Percentiles rank a stretch among this genome's conserved stretches.
Conservation (phyloP, 2,888 invertebrate genomes). For the Stenichneumon culpator region DNA sequence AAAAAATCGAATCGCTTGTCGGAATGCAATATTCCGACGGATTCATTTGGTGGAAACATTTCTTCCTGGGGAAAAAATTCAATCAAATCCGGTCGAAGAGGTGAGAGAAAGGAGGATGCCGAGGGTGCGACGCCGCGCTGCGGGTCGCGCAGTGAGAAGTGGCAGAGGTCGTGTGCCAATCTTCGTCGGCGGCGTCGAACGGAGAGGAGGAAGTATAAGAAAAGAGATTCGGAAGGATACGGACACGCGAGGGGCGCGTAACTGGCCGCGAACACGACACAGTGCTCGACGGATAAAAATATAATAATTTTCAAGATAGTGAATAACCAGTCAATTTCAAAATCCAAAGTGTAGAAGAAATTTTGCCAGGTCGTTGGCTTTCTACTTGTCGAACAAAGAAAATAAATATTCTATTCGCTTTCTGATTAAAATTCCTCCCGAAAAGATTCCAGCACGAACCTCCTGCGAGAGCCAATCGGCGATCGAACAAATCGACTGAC, state of each 20-base stretch:
- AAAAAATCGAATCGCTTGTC: conserved; percentile 83
- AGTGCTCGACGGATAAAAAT: not conserved
- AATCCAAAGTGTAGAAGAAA: no score
- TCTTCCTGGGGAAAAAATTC: conserved; percentile 84
- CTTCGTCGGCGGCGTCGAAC: conserved; percentile 38
- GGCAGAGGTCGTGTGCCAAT: conserved; percentile 46
- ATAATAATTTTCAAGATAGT: not conserved
- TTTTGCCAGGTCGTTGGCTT: no score
- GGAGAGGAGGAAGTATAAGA: conserved; percentile 4
- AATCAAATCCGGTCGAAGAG: conserved; percentile 80
- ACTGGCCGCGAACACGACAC: conserved; percentile 58
- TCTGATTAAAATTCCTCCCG: no score
- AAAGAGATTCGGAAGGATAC: conserved; percentile 32
- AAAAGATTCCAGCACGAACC: no score
- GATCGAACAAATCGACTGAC: not conserved
- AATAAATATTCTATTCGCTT: no score
- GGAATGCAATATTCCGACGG: conserved; percentile 85
- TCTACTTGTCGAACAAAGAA: no score
- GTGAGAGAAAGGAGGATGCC: conserved; percentile 66
- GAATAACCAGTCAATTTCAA: not conserved
- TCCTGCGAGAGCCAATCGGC: no score
- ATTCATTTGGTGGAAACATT: conserved; percentile 85
- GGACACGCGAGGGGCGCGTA: conserved; percentile 43
- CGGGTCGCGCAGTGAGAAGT: conserved; percentile 50
- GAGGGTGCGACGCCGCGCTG: conserved; percentile 36